Percentiles rank a stretch among this genome's conserved stretches.
phyloP scores from a whole-genome alignment of 2,888 invertebrate genomes.

The Luffia ferchaultella region DNA sequence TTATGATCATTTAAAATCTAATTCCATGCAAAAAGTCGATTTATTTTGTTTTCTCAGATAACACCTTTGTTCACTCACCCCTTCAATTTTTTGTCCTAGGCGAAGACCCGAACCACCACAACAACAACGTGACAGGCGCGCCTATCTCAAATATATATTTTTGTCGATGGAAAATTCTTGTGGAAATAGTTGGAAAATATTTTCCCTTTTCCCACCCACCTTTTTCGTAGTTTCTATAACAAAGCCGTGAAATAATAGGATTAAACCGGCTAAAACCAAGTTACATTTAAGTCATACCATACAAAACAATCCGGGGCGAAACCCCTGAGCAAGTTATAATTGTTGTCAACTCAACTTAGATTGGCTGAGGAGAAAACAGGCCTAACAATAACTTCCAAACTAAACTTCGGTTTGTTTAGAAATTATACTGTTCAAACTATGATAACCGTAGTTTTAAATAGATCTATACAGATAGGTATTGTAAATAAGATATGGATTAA shows the following conservation, averaged over 20 bases:
- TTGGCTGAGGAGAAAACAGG: constrained; percentile 21
- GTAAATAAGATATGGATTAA: neutral
- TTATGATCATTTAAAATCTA: too few relatives aligned
- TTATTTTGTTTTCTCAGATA: too few relatives aligned
- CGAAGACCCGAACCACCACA: too few relatives aligned
- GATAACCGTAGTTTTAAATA: neutral
- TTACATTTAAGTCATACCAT: constrained; percentile 10
- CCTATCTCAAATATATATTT: neutral
- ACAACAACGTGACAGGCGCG: neutral
- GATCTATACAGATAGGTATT: neutral
- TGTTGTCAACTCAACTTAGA: constrained; percentile 41
- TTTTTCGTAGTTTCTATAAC: neutral
- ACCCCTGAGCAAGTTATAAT: constrained; percentile 32
- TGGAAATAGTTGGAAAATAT: neutral
- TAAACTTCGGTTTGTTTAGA: neutral
- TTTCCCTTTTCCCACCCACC: neutral
- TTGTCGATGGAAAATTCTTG: neutral
- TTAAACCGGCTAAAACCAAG: neutral
- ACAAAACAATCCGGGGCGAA: constrained; percentile 13
- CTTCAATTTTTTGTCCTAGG: neutral
- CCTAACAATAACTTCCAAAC: neutral
- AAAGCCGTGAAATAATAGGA: neutral
- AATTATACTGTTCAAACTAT: constrained; percentile 3
- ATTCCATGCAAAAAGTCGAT: too few relatives aligned
- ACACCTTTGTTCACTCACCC: too few relatives aligned